Base-by-base conservation (phyloP, 53 echinoderm and acorn worm species). In the Mesocentrotus franciscanus region DNA sequence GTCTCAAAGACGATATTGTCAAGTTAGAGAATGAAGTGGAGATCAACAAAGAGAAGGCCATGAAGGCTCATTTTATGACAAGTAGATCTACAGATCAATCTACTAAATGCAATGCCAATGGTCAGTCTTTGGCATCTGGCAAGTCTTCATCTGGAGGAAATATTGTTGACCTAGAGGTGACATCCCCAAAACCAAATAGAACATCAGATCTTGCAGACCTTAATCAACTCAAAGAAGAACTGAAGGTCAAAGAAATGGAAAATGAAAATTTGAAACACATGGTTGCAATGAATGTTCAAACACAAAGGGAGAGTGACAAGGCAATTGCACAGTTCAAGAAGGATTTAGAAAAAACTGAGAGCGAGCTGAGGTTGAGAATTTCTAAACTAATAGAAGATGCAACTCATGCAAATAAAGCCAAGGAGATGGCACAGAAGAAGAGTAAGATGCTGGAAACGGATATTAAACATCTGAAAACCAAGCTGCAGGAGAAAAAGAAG, bases 381-480 rank as follows among this genome's bases (percentile, higher is more conserved):
- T 32, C 83, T 26, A 83, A 84, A 61, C 85, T 94, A 20, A 94
- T 94, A 33, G 94, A 94, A 36, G 94, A 96, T 56, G 96, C 97
- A 76, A 36, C 95, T 26, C 96, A 95, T 34, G 90, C 95, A 9
- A 96, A 92, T 16, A 96, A 95, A 66, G 90, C 90, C 10, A 95
- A 95, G 78, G 98, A 98, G 66, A 95, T 62, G 79, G 95, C 96
- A 14, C 95, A 94, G 32, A 93, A 95, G 49, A 96, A 91, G 76
- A 98, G 96, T 83, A 97, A 95, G 39, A 92, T 93, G 24, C 87
- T 98, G 22, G 98, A 98, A 91, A 32, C 58, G 56, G 96, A 98
- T 59, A 30, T 98, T 26, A 95, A 79, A 60, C 76, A 76, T 71
- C 93, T 97, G 4, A 97, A 95, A 57, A 94, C 81, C 3, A 94